Percentiles rank a stretch among this genome's conserved stretches.
Evolutionary conservation across 2,888 invertebrate genomes (phyloP).

Genomic region (Rhogogaster chlorosoma): DNA sequence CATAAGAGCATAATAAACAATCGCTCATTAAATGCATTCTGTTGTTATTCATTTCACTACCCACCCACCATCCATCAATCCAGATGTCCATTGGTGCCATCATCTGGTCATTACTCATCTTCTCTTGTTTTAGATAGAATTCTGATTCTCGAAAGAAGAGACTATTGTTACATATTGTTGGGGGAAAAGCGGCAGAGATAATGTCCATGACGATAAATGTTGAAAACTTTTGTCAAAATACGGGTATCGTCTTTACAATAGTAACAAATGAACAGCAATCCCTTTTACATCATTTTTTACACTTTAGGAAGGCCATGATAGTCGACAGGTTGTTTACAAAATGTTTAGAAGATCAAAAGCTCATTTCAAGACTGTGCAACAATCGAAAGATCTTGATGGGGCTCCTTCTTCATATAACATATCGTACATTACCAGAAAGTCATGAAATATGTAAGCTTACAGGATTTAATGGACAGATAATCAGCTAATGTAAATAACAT

Average conservation of each 20-base stretch:
- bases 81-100: conserved; percentile 57
- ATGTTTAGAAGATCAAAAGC: background rate
- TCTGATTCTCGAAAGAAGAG: conserved; percentile 9
- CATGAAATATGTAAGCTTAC: background rate
- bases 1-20: conserved; percentile 79
- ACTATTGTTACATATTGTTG: background rate
- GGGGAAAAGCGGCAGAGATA: background rate
- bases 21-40: conserved; percentile 78
- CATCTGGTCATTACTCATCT: conserved; percentile 54
- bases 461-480: background rate
- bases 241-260: background rate
- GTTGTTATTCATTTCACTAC: conserved; percentile 78
- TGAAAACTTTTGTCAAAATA: conserved; percentile 15
- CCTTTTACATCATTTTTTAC: background rate
- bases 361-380: background rate
- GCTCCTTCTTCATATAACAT: background rate
- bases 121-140: conserved; percentile 23
- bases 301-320: background rate
- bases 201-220: background rate
- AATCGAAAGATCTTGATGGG: background rate
- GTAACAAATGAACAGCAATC: background rate
- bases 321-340: background rate
- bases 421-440: background rate
- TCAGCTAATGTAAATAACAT: background rate
- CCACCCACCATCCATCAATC: conserved; percentile 69